Evolutionary conservation across 2,888 invertebrate genomes (phyloP), one percentile per base, ranked within the genome.

Genomic region (Baccha elongata): DNA sequence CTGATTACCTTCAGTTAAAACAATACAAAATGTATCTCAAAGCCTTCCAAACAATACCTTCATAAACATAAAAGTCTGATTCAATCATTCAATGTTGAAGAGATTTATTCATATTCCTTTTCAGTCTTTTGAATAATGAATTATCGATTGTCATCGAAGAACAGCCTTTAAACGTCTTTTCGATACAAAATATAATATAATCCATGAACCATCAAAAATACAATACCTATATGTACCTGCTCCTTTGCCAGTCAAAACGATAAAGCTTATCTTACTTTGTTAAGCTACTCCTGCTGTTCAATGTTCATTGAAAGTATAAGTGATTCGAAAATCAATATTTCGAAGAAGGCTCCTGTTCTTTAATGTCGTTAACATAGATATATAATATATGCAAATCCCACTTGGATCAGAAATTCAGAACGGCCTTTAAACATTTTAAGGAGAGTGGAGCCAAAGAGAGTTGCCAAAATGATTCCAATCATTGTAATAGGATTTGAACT

Each of bases 251-350:
- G 21, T 10, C 1, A 19, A 55, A 40, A 58, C 23, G 13, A 40
- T 15, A 42, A 17, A 58, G 40, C 42, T 42, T 42, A 58, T 37
- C 21, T 8, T 37, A 23, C 40, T 42, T 26, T 42, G 23, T 15
- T 6, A 46, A 44, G 10, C 35, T 23, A 13, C n/a, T 50, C 8
- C 21, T 35, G 3, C 13, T 72, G 17, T 62, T 62, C 35, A 62
- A 53, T 35, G 21, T 44, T 40, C 60, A 13, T 48, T 26, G 21
- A 64, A 35, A 21, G 26, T 29, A 46, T 23, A 69, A 69, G 55
- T 58, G 46, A 23, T 32, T 69, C 23, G 6, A 46, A 69, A 69
- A 69, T 69, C 68, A 69, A 69, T 69, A 69, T 37, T 37, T 69
- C 46, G 55, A 55, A 69, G 44, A 55, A 46, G 55, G 68, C 32